A percentile compares a stretch with the other conserved stretches of the same genome.
Evolutionary conservation across 2,113 vertebrate species (phyloP).

Genomic region (Podiceps cristatus): DNA sequence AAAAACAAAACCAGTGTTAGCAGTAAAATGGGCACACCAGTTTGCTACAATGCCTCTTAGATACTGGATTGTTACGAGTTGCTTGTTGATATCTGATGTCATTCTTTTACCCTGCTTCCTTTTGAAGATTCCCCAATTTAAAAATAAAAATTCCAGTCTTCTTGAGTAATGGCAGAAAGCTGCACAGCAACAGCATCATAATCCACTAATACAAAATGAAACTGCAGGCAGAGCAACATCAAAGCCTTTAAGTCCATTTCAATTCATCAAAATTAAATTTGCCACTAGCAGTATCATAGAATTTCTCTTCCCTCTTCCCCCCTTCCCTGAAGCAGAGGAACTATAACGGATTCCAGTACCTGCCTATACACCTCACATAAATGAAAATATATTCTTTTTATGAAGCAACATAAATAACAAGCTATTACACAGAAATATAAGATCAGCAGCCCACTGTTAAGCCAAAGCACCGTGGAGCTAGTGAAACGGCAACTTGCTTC

Average conservation of each 20-base stretch:
- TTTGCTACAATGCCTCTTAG: background rate
- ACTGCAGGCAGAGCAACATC: background rate
- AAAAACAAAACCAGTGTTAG: background rate
- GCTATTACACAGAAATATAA: background rate
- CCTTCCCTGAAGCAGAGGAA: background rate
- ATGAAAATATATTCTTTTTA: background rate
- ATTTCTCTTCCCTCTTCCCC: background rate
- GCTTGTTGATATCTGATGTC: background rate
- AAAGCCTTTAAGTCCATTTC: background rate
- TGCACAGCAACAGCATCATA: background rate
- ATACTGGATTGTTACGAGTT: background rate
- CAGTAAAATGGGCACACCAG: background rate
- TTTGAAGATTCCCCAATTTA: background rate
- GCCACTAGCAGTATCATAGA: background rate
- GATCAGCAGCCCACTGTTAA: background rate
- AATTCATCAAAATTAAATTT: background rate
- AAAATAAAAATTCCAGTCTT: constrained; percentile 33
- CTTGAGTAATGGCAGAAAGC: background rate
- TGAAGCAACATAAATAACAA: background rate
- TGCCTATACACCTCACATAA: background rate
- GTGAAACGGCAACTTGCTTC: background rate
- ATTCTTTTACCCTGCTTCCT: background rate
- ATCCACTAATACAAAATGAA: background rate
- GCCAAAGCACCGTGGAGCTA: background rate
- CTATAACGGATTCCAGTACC: background rate